Evolutionary conservation across 2,888 invertebrate genomes (phyloP), one percentile per base, ranked within the genome.

Genomic region (Epiblema foenella): DNA sequence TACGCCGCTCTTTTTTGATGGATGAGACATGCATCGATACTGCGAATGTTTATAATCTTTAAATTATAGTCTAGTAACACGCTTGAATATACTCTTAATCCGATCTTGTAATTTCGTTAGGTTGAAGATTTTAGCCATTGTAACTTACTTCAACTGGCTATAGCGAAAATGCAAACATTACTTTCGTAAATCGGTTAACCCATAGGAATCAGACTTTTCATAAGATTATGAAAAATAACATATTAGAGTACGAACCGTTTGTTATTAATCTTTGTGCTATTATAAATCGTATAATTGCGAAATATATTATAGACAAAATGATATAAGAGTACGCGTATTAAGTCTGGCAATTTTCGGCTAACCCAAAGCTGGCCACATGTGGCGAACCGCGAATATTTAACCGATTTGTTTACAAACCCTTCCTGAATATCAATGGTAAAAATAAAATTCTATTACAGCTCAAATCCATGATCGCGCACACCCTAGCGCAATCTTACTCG

Each of bases 341-440:
- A n/a, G 52, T 54, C 52, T 37, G 5, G n/a, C 20, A 64, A 64
- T 64, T 54, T 54, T 64, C 52, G 39, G 64, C 18, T 37, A 64
- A 39, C 64, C 39, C 64, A 39, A 39, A 18, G 12, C 54, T 42
- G 54, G 65, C 37, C 65, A 60, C 70, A 70, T 66, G 65, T 70
- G 70, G 62, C 33, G 62, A 64, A 18, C 65, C 65, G 46, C 70
- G 46, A 70, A 70, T 59, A 58, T 69, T 51, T 52, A 59, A 64
- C 65, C 68, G 37, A 67, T 62, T 67, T 59, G 60, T 70, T 66
- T 62, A 57, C 51, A 63, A 63, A 67, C 71, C 67, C 71, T 67
- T 71, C 51, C 66, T 62, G 62, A 20, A 69, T 69, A 69, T 69
- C 59, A 71, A 71, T 49, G 37, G 51, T 49, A 71, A 62, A 70